Conservation (phyloP, 2,797 vertebrate genomes). For the Phrynocephalus vlangalii region DNA sequence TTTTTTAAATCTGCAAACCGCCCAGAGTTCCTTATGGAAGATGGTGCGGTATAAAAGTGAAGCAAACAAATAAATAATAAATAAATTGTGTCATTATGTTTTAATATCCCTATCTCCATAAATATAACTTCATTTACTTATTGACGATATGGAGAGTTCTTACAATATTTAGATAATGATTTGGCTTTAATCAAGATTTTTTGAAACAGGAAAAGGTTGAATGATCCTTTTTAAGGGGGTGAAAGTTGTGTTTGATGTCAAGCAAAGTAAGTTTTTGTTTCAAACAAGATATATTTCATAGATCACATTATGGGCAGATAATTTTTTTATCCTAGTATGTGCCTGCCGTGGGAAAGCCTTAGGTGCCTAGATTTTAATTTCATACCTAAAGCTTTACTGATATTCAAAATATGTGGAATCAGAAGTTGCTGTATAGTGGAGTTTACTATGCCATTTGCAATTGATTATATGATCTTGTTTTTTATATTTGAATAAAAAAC, state of each 20-base stretch:
- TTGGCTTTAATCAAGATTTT: constrained; percentile 1
- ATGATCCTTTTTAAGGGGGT: constrained; percentile 8
- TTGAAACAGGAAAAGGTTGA: constrained; percentile 8
- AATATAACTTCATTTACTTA: constrained; percentile 9
- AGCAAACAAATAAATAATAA: too few relatives aligned
- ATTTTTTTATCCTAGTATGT: not conserved
- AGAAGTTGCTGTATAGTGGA: not conserved
- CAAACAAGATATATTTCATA: not conserved
- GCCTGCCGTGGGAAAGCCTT: not conserved
- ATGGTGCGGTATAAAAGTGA: too few relatives aligned
- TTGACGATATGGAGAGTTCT: not conserved
- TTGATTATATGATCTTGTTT: not conserved
- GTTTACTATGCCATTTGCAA: not conserved
- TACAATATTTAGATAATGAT: not conserved
- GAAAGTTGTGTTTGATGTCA: not conserved
- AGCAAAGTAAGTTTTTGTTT: not conserved
- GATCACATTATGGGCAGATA: too few relatives aligned
- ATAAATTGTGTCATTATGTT: constrained; percentile 8
- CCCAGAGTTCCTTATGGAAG: too few relatives aligned
- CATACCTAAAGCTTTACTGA: not conserved
- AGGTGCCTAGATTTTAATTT: not conserved
- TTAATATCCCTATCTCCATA: not conserved
- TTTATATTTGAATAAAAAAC: not conserved
- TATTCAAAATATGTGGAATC: not conserved
- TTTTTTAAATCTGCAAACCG: too few relatives aligned